Base-by-base conservation (phyloP, 1,140 invertebrate genomes). In the Vanessa atalanta region DNA sequence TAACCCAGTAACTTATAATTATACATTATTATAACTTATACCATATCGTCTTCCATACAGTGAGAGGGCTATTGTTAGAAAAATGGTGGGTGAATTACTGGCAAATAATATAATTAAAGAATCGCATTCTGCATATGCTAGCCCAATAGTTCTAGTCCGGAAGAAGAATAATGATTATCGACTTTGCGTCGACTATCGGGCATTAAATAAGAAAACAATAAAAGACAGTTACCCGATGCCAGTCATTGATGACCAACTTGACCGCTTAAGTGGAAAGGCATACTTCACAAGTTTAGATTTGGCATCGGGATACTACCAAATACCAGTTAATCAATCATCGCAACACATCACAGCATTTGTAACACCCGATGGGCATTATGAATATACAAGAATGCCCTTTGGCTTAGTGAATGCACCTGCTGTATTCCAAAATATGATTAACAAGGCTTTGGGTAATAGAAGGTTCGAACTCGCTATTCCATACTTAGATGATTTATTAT, bases 281-380 rank as follows among this genome's bases (percentile, higher is more conserved):
- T 84, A 65, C 60, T 85, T 79, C 65, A 79, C 75, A 12, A 74
- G 67, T 69, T 65, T 94, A 7, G 93, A 94, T 78, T 51, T 93
- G 9, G 75, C 79, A 0, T 83, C 80, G 64, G 92, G 93, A 0
- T 94, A 92, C 71, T 92, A 89, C 75, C 93, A 95, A 73, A 78
- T 94, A 11, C 73, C 77, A 1, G 83, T 82, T 23, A 79, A 81
- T n/a, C 79, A 86, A 65, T 86, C 85, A 0, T 91, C 67, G 75
- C 84, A 3, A 86, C 80, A 55, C 83, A 81, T 1, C 47, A 83
- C 15, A 85, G 91, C 7, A 83, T 86, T 37, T 94, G 77, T 55
- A 55, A 55, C 48, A 9, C 73, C 77, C 9, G 73, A 75, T 31
- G 77, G 77, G 13, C 67, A 75, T 63, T 73, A 55, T 47, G 81